Conservation (phyloP, 2,113 vertebrate genomes). For the Paramormyrops kingsleyae region DNA sequence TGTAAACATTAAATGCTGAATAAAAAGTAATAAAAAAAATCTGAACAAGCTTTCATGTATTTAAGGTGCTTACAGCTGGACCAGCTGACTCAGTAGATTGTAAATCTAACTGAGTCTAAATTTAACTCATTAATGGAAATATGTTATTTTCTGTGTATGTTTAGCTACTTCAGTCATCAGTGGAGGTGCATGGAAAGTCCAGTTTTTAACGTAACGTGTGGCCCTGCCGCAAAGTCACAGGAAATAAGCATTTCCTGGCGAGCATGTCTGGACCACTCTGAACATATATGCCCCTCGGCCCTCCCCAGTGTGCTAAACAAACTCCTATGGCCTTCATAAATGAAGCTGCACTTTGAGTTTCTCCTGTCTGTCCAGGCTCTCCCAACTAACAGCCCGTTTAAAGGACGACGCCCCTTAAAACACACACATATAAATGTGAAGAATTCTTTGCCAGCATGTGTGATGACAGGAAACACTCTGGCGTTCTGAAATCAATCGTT, state of each 20-base stretch:
- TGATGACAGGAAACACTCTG: background rate
- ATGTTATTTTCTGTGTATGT: background rate
- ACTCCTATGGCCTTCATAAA: background rate
- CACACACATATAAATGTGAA: background rate
- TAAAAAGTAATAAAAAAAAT: background rate
- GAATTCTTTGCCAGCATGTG: background rate
- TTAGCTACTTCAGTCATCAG: background rate
- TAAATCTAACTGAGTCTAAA: background rate
- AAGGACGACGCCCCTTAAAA: background rate
- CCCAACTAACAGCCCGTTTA: background rate
- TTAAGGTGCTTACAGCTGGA: background rate
- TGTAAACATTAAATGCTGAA: background rate
- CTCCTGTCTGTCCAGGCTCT: background rate
- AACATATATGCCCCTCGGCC: background rate
- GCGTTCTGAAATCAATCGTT: background rate
- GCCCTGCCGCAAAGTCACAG: background rate
- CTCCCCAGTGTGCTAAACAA: background rate
- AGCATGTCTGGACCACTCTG: background rate
- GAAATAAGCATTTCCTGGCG: background rate
- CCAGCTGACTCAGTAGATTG: background rate
- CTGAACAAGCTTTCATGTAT: background rate
- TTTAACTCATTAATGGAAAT: background rate
- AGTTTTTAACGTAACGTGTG: background rate
- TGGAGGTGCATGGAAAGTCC: background rate
- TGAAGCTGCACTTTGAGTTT: background rate